phyloP scores from a whole-genome alignment of 2,888 invertebrate species.

The Tenthredo scrophulariae region DNA sequence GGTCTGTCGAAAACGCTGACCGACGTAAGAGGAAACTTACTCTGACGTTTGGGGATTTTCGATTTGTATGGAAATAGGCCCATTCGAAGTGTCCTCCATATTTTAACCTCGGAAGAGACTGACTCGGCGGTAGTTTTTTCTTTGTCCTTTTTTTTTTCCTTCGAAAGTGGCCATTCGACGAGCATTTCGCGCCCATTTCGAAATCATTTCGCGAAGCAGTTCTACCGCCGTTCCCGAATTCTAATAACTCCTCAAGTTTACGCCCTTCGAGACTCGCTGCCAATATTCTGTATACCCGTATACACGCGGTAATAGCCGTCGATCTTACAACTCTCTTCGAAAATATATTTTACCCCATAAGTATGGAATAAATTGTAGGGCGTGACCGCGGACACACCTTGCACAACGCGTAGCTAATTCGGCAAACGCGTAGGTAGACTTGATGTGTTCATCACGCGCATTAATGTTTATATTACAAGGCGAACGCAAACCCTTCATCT shows the following conservation, averaged over 20 bases:
- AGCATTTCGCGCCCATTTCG: constrained; percentile 31
- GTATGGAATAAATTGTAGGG: constrained; percentile 55
- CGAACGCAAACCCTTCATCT: constrained; percentile 45
- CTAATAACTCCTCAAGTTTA: constrained; percentile 41
- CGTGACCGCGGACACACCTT: constrained; percentile 49
- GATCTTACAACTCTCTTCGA: constrained; percentile 21
- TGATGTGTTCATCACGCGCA: constrained; percentile 54
- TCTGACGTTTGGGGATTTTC: constrained; percentile 48
- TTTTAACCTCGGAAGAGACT: constrained; percentile 15
- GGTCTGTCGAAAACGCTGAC: constrained; percentile 35
- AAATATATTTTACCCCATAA: constrained; percentile 37
- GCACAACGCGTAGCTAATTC: constrained; percentile 52
- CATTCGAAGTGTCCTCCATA: constrained; percentile 49
- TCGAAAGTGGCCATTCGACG: constrained; percentile 4
- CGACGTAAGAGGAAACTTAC: constrained; percentile 30
- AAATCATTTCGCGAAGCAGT: constrained; percentile 42
- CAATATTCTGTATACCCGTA: neutral
- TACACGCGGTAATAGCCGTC: constrained; percentile 27
- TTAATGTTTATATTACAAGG: constrained; percentile 52
- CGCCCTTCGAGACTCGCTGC: constrained; percentile 4
- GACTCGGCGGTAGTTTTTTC: constrained; percentile 28
- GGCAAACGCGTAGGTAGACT: constrained; percentile 51
- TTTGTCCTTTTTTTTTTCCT: neutral
- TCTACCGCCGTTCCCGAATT: constrained; percentile 24
- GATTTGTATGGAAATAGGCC: constrained; percentile 52